phyloP scores from a whole-genome alignment of 1,140 invertebrate species.

The Philopotamus ludificatus region DNA sequence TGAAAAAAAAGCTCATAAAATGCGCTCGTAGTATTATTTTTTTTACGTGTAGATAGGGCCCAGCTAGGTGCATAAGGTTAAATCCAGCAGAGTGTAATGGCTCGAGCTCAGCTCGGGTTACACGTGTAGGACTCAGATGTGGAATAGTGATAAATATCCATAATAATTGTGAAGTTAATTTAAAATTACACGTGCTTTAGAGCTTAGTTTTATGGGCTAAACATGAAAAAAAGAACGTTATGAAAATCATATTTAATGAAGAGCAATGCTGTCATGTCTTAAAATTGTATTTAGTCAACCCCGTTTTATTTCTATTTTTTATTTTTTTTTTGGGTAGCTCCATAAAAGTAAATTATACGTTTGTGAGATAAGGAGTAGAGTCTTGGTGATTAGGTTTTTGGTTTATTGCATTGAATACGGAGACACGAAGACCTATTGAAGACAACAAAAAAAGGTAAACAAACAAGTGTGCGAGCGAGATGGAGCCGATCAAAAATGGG shows the following conservation, averaged over 20 bases:
- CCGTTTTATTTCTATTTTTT: conserved; percentile 21
- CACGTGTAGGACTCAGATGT: too few species aligned
- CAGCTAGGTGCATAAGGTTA: conserved; percentile 34
- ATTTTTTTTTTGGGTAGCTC: conserved; percentile 29
- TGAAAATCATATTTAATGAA: background rate
- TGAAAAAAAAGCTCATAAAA: conserved; percentile 37
- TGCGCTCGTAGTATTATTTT: conserved; percentile 38
- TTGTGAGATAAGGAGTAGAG: conserved; percentile 38
- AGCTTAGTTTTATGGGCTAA: too few species aligned
- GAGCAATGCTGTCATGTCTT: background rate
- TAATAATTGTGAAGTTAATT: background rate
- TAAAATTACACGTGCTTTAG: too few species aligned
- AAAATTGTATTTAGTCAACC: background rate
- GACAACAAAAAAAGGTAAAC: conserved; percentile 31
- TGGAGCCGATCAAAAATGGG: background rate
- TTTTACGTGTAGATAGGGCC: conserved; percentile 19
- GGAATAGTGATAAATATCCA: background rate
- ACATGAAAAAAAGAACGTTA: too few species aligned
- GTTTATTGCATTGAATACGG: conserved; percentile 32
- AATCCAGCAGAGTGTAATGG: background rate
- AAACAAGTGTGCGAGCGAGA: conserved; percentile 23
- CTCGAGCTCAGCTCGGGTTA: background rate
- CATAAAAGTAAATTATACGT: conserved; percentile 43
- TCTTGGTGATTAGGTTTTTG: conserved; percentile 40
- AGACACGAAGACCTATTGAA: conserved; percentile 31